phyloP scores from a whole-genome alignment of 2,888 invertebrate genomes.

The Megaustenia siamemsis region DNA sequence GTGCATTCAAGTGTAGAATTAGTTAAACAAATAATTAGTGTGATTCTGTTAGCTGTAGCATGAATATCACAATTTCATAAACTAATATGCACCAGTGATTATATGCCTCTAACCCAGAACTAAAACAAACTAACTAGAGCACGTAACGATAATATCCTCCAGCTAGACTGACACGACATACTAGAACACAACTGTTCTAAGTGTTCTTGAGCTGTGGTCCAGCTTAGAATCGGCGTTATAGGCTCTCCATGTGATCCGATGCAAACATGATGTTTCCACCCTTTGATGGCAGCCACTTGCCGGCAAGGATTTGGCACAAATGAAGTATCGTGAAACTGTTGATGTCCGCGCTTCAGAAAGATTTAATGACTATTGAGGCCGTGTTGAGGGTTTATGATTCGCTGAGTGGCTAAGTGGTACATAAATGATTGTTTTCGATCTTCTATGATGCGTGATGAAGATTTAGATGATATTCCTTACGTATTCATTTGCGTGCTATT shows the following conservation, averaged over 20 bases:
- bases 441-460: not conserved
- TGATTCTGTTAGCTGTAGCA: not conserved
- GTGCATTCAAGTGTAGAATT: too few species aligned
- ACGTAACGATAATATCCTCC: too few species aligned
- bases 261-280: not conserved
- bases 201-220: not conserved
- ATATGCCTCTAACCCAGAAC: too few species aligned
- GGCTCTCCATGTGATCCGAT: conserved; percentile 5
- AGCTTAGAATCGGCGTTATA: not conserved
- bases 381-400: not conserved
- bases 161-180: not conserved
- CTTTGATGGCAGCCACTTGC: conserved; percentile 5
- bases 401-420: not conserved
- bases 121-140: too few species aligned
- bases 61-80: too few species aligned
- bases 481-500: too few species aligned
- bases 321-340: not conserved
- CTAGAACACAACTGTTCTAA: not conserved
- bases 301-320: not conserved
- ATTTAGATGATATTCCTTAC: too few species aligned
- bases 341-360: conserved; percentile 6
- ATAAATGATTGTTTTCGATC: not conserved
- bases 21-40: too few species aligned
- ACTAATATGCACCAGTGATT: too few species aligned
- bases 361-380: not conserved